These are phyloP conservation scores for Ispidina lecontei DNA, from an alignment of 2,797 vertebrate species.

Conservation along the genomic window DNA sequence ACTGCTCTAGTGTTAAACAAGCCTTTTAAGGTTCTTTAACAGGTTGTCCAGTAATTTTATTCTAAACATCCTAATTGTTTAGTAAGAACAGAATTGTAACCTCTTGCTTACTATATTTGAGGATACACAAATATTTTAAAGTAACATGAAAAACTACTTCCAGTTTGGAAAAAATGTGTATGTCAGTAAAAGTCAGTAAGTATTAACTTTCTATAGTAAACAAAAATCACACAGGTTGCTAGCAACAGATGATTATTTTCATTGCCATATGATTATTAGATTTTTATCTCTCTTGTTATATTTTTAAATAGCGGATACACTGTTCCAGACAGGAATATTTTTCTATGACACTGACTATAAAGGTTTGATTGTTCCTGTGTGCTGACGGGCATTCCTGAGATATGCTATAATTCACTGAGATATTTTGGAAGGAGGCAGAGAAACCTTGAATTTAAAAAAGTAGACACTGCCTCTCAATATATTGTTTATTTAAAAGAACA, in stretches of 20 bases:
- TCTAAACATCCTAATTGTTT: not conserved
- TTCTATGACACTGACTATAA: not conserved
- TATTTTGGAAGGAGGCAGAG: not conserved
- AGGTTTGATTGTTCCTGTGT: not conserved
- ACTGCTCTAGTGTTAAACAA: conserved; percentile 80
- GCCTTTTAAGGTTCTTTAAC: not conserved
- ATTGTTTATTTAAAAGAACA: not conserved
- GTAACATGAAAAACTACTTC: not conserved
- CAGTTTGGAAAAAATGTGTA: not conserved
- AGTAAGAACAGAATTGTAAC: not conserved
- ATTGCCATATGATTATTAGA: not conserved
- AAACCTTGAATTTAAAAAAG: not conserved
- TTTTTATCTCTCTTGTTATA: not conserved
- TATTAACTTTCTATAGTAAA: not conserved
- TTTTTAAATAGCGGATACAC: not conserved
- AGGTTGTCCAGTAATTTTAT: not conserved
- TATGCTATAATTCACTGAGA: not conserved
- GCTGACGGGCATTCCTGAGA: not conserved
- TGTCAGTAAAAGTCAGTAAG: not conserved
- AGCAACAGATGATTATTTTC: not conserved
- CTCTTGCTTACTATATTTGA: not conserved
- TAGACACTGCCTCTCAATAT: not conserved
- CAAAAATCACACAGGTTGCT: not conserved
- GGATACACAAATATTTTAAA: not conserved
- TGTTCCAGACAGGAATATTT: not conserved